Evolutionary conservation across 2,797 vertebrate genomes (phyloP).

Genomic region (Chloroceryle inda): DNA sequence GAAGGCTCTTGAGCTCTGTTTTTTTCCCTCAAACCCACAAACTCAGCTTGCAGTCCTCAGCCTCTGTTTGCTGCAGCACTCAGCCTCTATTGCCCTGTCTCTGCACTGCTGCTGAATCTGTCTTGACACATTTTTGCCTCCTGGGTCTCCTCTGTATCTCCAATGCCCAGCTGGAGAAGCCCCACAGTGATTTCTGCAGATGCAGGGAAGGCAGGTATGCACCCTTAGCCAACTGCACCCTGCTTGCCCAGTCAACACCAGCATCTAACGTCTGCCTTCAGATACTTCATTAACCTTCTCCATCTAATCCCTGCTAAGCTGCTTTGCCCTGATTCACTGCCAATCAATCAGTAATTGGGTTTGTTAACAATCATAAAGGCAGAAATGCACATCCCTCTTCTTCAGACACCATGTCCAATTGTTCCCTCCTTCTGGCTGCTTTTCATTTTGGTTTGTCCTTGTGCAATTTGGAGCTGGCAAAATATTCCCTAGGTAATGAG

Average conservation of each 20-base stretch:
- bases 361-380: background rate
- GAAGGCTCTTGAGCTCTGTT: background rate
- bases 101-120: rapidly evolving
- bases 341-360: background rate
- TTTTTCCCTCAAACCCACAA: background rate
- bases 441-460: background rate
- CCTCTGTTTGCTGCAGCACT: rapidly evolving
- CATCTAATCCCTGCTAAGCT: background rate
- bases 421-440: background rate
- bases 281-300: background rate
- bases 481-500: background rate
- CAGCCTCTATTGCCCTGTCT: background rate
- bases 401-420: background rate
- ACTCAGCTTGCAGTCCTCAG: background rate
- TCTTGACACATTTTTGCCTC: background rate
- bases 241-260: background rate
- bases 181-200: background rate
- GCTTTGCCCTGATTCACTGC: background rate
- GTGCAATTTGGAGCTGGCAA: background rate
- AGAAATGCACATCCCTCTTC: background rate
- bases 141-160: rapidly evolving
- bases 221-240: background rate
- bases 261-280: background rate
- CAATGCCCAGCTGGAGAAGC: background rate
- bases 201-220: background rate